A percentile compares a stretch with the other conserved stretches of the same genome.
These are phyloP conservation scores for Pygocentrus nattereri DNA, from an alignment of 2,797 vertebrate genomes.

Conservation along the genomic window DNA sequence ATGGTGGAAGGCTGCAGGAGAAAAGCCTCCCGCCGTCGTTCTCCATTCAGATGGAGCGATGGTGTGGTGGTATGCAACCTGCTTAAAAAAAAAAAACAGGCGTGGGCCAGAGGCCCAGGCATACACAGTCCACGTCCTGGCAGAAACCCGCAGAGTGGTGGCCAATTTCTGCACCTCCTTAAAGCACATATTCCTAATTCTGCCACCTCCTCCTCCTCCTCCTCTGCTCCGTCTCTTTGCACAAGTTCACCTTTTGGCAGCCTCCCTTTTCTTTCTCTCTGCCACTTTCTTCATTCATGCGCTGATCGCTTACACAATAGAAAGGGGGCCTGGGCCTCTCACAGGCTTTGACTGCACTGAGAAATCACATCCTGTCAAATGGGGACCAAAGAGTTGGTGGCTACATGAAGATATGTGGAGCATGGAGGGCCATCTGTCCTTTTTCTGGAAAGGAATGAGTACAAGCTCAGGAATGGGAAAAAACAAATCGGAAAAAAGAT, in stretches of 20 bases:
- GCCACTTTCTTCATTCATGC: constrained; percentile 60
- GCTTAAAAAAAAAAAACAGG: constrained; percentile 40
- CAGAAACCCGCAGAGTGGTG: constrained; percentile 23
- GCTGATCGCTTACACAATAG: constrained; percentile 63
- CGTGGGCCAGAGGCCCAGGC: constrained; percentile 11
- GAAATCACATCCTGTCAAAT: constrained; percentile 71
- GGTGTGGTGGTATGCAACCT: constrained; percentile 46
- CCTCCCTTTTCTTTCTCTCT: constrained; percentile 42
- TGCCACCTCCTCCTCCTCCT: constrained; percentile 36
- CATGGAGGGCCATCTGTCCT: constrained; percentile 62
- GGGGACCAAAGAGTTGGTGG: constrained; percentile 55
- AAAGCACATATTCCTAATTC: constrained; percentile 42
- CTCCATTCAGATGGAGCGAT: constrained; percentile 47
- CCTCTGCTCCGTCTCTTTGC: constrained; percentile 38
- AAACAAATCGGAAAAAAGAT: background rate
- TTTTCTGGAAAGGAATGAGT: constrained; percentile 27
- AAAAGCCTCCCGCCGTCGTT: constrained; percentile 47
- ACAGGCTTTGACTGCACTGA: constrained; percentile 64
- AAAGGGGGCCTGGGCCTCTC: constrained; percentile 53
- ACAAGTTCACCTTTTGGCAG: constrained; percentile 59
- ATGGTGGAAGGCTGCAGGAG: constrained; percentile 51
- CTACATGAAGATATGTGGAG: constrained; percentile 55
- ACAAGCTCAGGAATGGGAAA: constrained; percentile 29
- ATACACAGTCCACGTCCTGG: constrained; percentile 29
- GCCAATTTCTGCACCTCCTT: constrained; percentile 27